A percentile compares a stretch with the other conserved stretches of the same genome.
Conservation (phyloP, 1,140 invertebrate genomes). For the Monochamus saltuarius region DNA sequence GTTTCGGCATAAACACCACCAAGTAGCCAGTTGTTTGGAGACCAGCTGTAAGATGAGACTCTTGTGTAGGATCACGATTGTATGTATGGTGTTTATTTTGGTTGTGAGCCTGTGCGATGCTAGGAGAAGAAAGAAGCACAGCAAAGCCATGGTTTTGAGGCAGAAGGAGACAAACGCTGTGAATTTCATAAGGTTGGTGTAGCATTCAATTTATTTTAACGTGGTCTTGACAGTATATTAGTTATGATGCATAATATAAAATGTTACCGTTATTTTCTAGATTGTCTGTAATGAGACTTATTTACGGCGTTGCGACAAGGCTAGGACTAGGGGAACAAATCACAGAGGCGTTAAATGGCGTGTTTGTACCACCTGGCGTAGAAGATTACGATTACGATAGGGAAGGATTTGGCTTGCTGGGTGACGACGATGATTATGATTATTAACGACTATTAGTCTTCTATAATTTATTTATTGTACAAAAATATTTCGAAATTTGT, state of each 20-base stretch:
- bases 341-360: constrained; percentile 51
- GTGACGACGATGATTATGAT: constrained; percentile 44
- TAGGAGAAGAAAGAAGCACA: constrained; percentile 36
- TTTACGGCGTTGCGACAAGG: constrained; percentile 52
- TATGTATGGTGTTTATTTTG: too few relatives aligned
- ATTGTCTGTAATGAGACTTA: constrained; percentile 49
- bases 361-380: constrained; percentile 54
- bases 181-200: constrained; percentile 52
- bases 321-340: constrained; percentile 52
- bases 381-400: constrained; percentile 48
- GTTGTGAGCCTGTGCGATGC: constrained; percentile 11
- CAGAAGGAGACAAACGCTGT: constrained; percentile 59
- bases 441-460: constrained; percentile 16
- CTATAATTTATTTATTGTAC: background rate
- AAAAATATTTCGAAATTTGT: background rate
- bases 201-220: background rate
- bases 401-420: constrained; percentile 40
- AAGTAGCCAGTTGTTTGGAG: too few relatives aligned
- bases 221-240: background rate
- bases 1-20: too few relatives aligned
- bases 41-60: too few relatives aligned
- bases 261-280: constrained; percentile 31
- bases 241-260: background rate
- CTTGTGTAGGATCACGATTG: too few relatives aligned
- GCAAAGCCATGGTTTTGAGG: constrained; percentile 49